Percentiles rank a stretch among this genome's conserved stretches.
Evolutionary conservation across 2,888 invertebrate species (phyloP).

Genomic region (Volucella zonaria): DNA sequence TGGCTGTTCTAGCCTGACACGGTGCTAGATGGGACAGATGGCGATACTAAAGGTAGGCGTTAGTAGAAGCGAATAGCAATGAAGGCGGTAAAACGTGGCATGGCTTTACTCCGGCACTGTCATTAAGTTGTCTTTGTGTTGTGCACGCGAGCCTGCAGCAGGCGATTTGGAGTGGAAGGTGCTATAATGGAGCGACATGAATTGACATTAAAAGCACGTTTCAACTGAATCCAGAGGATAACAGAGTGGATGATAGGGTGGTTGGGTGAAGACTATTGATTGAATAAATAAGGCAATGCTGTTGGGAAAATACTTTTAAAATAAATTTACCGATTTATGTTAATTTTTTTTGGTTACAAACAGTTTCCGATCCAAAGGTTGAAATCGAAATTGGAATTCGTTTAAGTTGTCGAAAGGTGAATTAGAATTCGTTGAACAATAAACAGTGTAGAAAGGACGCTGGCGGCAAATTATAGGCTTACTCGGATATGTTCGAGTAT

Average conservation of each 20-base stretch:
- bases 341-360: neutral
- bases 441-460: neutral
- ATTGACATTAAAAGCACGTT: conserved; percentile 35
- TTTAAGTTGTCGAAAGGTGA: neutral
- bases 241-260: neutral
- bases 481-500: no score
- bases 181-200: neutral
- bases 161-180: neutral
- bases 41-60: neutral
- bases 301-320: neutral
- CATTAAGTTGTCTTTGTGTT: conserved; percentile 18
- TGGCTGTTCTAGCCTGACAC: conserved; percentile 13
- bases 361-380: neutral
- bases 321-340: neutral
- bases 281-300: neutral
- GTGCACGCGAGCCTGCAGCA: neutral
- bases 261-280: neutral
- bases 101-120: neutral
- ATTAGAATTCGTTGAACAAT: neutral
- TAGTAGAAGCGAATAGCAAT: neutral
- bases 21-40: neutral
- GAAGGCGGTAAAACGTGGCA: neutral
- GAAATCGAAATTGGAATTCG: conserved; percentile 6
- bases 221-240: neutral
- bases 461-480: neutral